These are phyloP conservation scores for Temnothorax unifasciatus DNA, from an alignment of 2,888 invertebrate genomes.

Conservation along the genomic window DNA sequence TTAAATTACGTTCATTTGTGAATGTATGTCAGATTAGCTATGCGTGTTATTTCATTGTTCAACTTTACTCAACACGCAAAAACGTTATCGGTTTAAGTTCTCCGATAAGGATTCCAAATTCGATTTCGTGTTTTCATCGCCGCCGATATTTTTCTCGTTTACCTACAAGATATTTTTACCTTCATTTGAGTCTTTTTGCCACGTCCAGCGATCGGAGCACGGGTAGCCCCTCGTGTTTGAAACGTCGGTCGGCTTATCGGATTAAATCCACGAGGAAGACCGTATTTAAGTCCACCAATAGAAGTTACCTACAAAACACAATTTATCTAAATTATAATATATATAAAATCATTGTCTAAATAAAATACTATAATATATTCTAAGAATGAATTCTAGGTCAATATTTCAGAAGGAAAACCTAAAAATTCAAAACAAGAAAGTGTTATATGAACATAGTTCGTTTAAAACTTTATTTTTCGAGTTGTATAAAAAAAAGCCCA, in stretches of 20 bases:
- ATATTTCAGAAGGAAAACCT: not conserved
- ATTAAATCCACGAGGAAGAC: constrained; percentile 79
- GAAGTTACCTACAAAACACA: constrained; percentile 83
- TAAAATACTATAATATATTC: not conserved
- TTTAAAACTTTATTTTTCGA: not conserved
- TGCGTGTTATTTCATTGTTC: not conserved
- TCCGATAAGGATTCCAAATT: not conserved
- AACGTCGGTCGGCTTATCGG: constrained; percentile 82
- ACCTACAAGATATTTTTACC: constrained; percentile 72
- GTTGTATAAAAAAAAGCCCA: not conserved
- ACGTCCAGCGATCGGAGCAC: constrained; percentile 80
- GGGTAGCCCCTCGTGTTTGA: constrained; percentile 80
- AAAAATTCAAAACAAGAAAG: not conserved
- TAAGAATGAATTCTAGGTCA: not conserved
- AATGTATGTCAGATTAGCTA: not conserved
- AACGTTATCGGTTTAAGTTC: not conserved
- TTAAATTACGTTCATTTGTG: not conserved
- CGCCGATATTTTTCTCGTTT: not conserved
- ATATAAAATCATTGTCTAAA: not conserved
- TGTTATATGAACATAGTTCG: not conserved
- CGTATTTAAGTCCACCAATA: constrained; percentile 84
- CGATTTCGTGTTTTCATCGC: not conserved
- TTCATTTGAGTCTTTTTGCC: constrained; percentile 85
- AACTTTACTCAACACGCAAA: not conserved
- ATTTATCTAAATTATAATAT: constrained; percentile 17